phyloP scores from a whole-genome alignment of 2,797 vertebrate genomes.

The Discoglossus pictus region DNA sequence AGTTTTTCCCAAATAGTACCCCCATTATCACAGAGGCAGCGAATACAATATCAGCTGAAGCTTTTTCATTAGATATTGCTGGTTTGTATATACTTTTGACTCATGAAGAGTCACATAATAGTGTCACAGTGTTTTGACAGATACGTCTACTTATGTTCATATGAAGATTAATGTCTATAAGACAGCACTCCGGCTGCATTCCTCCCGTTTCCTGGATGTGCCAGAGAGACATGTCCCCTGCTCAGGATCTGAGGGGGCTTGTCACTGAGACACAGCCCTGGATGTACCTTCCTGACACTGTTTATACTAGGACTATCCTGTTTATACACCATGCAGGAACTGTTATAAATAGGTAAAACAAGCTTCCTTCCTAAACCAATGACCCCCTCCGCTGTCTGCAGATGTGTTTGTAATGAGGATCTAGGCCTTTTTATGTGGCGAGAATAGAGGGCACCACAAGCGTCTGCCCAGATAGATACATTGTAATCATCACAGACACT shows the following conservation, averaged over 20 bases:
- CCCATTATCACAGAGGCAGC: too few relatives aligned
- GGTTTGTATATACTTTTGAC: too few relatives aligned
- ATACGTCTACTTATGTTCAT: conserved; percentile 7
- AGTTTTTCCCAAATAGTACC: too few relatives aligned
- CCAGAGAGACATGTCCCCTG: neutral
- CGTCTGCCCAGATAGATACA: too few relatives aligned
- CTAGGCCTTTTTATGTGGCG: too few relatives aligned
- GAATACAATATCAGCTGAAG: too few relatives aligned
- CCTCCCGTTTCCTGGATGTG: conserved; percentile 34
- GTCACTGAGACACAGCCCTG: conserved; percentile 30
- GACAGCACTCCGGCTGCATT: conserved; percentile 26
- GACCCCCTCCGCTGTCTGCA: neutral
- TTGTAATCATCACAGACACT: too few relatives aligned
- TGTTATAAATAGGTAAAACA: conserved; percentile 44
- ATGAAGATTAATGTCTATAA: conserved; percentile 24
- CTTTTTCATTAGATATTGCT: too few relatives aligned
- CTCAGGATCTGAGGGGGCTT: conserved; percentile 13
- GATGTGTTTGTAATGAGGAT: conserved; percentile 8
- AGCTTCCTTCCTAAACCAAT: conserved; percentile 43
- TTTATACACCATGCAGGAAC: conserved; percentile 30
- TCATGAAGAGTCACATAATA: too few relatives aligned
- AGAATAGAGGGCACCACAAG: too few relatives aligned
- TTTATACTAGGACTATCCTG: conserved; percentile 44
- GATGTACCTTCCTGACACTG: conserved; percentile 42
- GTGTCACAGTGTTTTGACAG: conserved; percentile 11